Evolutionary conservation across 2,797 vertebrate species (phyloP).

Genomic region (Eulemur rubriventer): DNA sequence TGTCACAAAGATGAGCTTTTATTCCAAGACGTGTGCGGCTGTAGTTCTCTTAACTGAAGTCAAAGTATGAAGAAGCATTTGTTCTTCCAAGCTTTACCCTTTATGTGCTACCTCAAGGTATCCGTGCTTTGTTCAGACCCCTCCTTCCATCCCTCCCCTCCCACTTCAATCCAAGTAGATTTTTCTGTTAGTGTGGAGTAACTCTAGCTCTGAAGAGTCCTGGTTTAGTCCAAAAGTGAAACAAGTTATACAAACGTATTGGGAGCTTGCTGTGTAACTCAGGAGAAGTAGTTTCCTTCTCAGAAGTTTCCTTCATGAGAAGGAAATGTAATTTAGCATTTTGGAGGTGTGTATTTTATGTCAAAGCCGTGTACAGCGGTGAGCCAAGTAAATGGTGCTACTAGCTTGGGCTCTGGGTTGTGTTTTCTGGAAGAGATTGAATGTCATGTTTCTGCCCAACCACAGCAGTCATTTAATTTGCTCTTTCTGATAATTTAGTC

Average conservation of each 20-base stretch:
- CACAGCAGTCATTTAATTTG: fast-evolving
- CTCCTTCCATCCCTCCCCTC: fast-evolving
- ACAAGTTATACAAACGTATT: fast-evolving
- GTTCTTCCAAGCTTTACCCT: neutral
- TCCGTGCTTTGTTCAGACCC: neutral
- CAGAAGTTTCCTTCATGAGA: no score
- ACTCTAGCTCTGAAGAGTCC: neutral
- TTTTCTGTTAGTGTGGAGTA: neutral
- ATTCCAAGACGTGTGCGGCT: fast-evolving
- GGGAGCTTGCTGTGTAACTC: neutral
- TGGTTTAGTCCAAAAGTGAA: neutral
- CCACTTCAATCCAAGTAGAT: fast-evolving
- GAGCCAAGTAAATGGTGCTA: neutral
- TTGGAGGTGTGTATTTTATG: neutral
- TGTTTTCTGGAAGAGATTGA: neutral
- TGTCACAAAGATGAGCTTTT: neutral
- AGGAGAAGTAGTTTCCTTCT: no score
- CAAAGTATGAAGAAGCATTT: neutral
- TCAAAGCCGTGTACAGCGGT: fast-evolving
- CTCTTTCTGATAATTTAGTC: neutral
- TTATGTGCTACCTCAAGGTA: neutral
- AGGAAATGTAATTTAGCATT: neutral
- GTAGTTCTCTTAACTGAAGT: neutral
- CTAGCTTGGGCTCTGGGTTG: fast-evolving
- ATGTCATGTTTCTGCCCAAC: neutral